A percentile compares a stretch with the other conserved stretches of the same genome.
These are phyloP conservation scores for Actinia tenebrosa DNA, from an alignment of 64 coral and sea anemone genomes.

Conservation along the genomic window DNA sequence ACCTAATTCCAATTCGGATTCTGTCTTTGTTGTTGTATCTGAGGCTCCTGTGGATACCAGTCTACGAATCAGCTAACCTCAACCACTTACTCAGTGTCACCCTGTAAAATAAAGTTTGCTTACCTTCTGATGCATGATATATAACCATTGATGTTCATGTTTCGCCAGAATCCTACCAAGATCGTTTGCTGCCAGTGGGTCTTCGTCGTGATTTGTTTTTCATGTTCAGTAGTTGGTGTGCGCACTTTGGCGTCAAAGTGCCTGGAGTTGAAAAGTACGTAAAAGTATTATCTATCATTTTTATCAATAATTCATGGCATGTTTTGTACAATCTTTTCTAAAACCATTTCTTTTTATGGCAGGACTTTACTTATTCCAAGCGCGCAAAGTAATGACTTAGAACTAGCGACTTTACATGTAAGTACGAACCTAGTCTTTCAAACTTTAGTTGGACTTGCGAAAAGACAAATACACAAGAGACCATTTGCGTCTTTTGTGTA, in stretches of 20 bases:
- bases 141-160: not conserved
- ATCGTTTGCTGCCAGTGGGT: slow-evolving; percentile 58
- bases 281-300: too few species aligned
- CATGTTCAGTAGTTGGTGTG: slow-evolving; percentile 94
- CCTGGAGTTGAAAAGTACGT: slow-evolving; percentile 66
- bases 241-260: slow-evolving; percentile 71
- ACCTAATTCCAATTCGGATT: too few species aligned
- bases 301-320: not conserved
- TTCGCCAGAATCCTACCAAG: slow-evolving; percentile 47
- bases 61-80: too few species aligned
- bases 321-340: not conserved
- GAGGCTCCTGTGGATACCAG: too few species aligned
- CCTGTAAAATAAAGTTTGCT: not conserved
- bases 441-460: too few species aligned
- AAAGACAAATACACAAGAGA: too few species aligned
- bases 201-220: slow-evolving; percentile 87
- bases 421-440: not conserved
- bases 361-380: slow-evolving; percentile 76
- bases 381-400: slow-evolving; percentile 92
- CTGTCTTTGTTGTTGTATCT: too few species aligned
- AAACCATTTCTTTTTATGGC: not conserved
- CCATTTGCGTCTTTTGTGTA: too few species aligned
- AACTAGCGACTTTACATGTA: slow-evolving; percentile 91
- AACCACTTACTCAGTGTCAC: too few species aligned
- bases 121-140: not conserved